Base-by-base conservation (phyloP, 2,113 vertebrate species). In the Holacanthus passer region DNA sequence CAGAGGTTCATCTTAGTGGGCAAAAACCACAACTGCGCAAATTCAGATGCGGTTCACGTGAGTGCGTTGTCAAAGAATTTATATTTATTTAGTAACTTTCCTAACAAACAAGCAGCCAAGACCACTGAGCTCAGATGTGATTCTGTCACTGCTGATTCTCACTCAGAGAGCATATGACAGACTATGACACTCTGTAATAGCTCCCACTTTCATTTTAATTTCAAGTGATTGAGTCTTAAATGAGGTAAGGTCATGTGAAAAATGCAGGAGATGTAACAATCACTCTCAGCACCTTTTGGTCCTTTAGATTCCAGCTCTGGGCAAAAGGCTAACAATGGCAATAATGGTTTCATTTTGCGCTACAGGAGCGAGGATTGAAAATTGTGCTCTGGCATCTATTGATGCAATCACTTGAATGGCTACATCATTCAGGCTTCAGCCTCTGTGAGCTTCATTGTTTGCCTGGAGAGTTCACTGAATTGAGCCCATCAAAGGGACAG, bases 391-490 rank as follows among this genome's bases (percentile, higher is more conserved):
- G 67, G 29, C 43, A 1, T 75, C 76, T 84, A 79, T 81, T 74
- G 81, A 80, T 88, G 69, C 68, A 83, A 81, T 84, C 83, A 78
- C 55, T 52, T 81, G 73, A 84, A 79, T 70, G 73, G 65, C 53
- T 19, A 24, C 79, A 69, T 82, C 82, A 27, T 85, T 87, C 63
- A 52, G 31, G 6, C 47, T 39, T 52, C 37, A 24, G 63, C 39
- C 20, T 68, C 67, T 12, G 31, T 53, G 29, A 48, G 32, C n/a
- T 7, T 22, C 3, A 20, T 17, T 68, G 77, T 71, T 87, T 72
- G 75, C 32, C 62, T 56, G 20, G 19, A 66, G 56, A 82, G 67
- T 39, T 69, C 63, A 19, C 8, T 69, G 62, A 84, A 84, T 77
- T 24, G 58, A 67, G 65, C 27, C 77, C 64, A 35, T 77, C 73